Evolutionary conservation across 2,797 vertebrate species (phyloP).

Genomic region (Pteropus rufus): DNA sequence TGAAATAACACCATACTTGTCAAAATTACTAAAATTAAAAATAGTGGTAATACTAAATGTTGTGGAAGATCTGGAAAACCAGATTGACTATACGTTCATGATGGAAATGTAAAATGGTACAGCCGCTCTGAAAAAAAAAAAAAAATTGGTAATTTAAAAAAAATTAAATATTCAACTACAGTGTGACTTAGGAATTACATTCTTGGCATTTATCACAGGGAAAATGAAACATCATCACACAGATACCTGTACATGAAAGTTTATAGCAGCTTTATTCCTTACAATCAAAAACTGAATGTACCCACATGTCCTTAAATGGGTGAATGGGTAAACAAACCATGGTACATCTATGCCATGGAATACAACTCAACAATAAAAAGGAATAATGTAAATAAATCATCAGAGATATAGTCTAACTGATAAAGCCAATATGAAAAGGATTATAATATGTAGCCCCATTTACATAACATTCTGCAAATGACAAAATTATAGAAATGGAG

Average conservation of each 20-base stretch:
- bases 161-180: neutral
- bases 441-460: neutral
- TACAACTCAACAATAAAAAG: neutral
- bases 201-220: slow-evolving; percentile 14
- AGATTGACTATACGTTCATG: neutral
- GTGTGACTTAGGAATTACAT: neutral
- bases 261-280: slow-evolving; percentile 3
- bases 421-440: neutral
- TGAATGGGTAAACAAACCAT: neutral
- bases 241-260: neutral
- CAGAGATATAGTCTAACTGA: neutral
- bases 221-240: slow-evolving; percentile 1
- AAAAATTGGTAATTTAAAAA: slow-evolving; percentile 10
- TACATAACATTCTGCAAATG: neutral
- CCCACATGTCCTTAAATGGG: neutral
- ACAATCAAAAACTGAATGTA: neutral
- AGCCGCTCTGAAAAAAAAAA: neutral
- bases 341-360: neutral
- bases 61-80: neutral
- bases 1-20: neutral
- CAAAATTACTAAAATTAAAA: neutral
- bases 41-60: neutral
- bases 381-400: neutral
- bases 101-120: neutral
- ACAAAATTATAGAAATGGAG: neutral